Conservation (phyloP, 2,113 vertebrate genomes). For the Cryptotis parvus region DNA sequence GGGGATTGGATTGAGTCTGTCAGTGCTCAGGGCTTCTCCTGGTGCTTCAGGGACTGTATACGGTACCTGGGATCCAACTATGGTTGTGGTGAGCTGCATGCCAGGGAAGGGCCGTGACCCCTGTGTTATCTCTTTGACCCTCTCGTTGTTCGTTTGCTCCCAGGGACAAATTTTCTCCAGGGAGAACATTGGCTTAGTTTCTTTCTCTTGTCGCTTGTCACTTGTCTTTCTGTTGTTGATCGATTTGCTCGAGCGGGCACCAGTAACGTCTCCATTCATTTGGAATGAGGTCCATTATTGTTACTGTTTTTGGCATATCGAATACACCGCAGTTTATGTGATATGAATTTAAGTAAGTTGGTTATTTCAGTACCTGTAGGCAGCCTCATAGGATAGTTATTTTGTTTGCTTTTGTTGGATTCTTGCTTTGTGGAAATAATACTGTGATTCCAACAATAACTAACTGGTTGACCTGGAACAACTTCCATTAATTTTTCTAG, state of each 20-base stretch:
- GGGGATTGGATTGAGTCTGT: too few relatives aligned
- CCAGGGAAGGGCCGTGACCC: background rate
- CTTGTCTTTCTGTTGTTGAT: too few relatives aligned
- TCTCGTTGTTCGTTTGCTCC: background rate
- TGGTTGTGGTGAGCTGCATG: background rate
- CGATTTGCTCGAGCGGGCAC: too few relatives aligned
- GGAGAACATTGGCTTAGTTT: background rate
- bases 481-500: background rate
- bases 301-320: too few relatives aligned
- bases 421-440: slow-evolving; percentile 28
- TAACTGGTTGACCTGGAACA: background rate
- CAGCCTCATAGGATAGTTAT: background rate
- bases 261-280: too few relatives aligned
- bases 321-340: too few relatives aligned
- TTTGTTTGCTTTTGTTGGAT: background rate
- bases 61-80: too few relatives aligned
- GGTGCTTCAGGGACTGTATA: too few relatives aligned
- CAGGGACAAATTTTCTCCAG: background rate
- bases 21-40: too few relatives aligned
- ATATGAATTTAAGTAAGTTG: slow-evolving; percentile 18
- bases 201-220: too few relatives aligned
- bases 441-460: background rate
- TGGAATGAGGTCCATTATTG: too few relatives aligned
- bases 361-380: slow-evolving; percentile 14
- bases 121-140: too few relatives aligned